Evolutionary conservation across 2,113 vertebrate species (phyloP).

Genomic region (Cranoglanis bouderius): DNA sequence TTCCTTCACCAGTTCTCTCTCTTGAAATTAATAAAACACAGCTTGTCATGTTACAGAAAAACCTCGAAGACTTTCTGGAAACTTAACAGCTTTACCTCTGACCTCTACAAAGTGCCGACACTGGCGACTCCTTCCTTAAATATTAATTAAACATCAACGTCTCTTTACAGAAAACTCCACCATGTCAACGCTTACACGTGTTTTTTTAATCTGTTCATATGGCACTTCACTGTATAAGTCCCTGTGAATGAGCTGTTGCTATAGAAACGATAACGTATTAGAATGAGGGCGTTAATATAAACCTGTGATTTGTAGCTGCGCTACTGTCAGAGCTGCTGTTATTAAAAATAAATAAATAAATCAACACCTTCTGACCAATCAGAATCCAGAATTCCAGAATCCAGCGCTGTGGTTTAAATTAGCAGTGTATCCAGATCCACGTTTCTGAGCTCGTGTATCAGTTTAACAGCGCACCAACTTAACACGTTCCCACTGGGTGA

Average conservation of each 20-base stretch:
- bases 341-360: neutral
- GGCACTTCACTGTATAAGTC: neutral
- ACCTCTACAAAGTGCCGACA: no score
- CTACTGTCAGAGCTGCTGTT: neutral
- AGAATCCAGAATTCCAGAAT: neutral
- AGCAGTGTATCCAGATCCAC: constrained; percentile 35
- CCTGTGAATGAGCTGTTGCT: neutral
- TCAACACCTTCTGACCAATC: neutral
- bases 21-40: neutral
- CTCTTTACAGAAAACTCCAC: no score
- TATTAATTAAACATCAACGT: neutral
- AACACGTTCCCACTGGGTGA: constrained; percentile 61
- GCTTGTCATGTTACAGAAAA: neutral
- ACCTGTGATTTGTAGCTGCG: neutral
- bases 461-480: constrained; percentile 62
- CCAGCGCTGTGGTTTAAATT: neutral
- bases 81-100: neutral
- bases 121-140: neutral
- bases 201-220: neutral
- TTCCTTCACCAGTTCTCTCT: neutral
- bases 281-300: neutral
- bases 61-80: neutral
- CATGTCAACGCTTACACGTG: no score
- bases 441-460: constrained; percentile 60
- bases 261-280: neutral